A percentile compares a stretch with the other conserved stretches of the same genome.
phyloP scores from a whole-genome alignment of 1,140 invertebrate genomes.

The Lithobius niger region DNA sequence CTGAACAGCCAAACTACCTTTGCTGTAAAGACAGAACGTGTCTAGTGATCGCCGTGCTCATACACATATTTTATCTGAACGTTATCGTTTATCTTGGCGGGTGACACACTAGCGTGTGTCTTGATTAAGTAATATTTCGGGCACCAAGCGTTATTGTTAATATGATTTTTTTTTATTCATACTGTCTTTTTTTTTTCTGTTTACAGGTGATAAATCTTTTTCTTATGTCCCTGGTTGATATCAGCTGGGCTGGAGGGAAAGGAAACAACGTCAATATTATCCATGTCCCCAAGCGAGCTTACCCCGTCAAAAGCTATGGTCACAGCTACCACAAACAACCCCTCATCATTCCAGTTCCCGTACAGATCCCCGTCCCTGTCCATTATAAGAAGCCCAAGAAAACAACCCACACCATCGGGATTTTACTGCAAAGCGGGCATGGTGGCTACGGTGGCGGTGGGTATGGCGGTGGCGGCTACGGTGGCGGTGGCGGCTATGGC shows the following conservation, averaged over 20 bases:
- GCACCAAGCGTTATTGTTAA: too few species aligned
- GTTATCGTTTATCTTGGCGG: too few species aligned
- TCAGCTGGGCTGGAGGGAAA: background rate
- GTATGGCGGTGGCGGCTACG: background rate
- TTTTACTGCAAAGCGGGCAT: background rate
- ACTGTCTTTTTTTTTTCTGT: too few species aligned
- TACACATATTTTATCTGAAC: too few species aligned
- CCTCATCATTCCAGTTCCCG: conserved; percentile 2
- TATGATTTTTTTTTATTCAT: too few species aligned
- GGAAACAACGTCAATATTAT: background rate
- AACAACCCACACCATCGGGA: background rate
- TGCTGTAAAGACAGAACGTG: too few species aligned
- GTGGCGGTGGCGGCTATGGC: background rate
- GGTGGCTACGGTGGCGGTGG: background rate
- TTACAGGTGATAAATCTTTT: too few species aligned
- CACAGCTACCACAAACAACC: background rate
- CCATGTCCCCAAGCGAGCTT: background rate
- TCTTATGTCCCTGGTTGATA: too few species aligned
- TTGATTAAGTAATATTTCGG: too few species aligned
- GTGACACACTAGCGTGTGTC: too few species aligned
- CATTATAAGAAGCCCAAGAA: background rate
- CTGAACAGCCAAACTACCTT: too few species aligned
- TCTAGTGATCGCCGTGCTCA: too few species aligned
- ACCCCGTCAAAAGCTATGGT: background rate
- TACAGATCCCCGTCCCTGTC: background rate